These are phyloP conservation scores for Notocelia uddmanniana DNA, from an alignment of 2,888 invertebrate genomes.

Conservation along the genomic window DNA sequence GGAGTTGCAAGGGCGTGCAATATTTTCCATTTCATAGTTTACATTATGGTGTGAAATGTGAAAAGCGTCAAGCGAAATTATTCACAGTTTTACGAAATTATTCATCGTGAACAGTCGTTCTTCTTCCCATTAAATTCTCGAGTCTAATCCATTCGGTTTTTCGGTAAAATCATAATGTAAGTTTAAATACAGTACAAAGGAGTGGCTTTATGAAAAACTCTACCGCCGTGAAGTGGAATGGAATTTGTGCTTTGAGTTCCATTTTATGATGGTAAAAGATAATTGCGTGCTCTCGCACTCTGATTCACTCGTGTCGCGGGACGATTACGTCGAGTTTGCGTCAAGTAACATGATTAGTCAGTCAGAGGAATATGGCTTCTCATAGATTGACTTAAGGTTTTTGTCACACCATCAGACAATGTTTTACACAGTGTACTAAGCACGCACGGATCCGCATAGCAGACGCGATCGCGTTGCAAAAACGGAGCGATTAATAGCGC, in stretches of 20 bases:
- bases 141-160: too few species aligned
- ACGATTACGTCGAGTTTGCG: slow-evolving; percentile 56
- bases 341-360: slow-evolving; percentile 30
- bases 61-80: background rate
- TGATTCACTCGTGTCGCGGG: slow-evolving; percentile 71
- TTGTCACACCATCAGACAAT: background rate
- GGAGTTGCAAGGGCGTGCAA: slow-evolving; percentile 2
- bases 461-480: slow-evolving; percentile 54
- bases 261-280: slow-evolving; percentile 31
- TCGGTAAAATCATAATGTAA: too few species aligned
- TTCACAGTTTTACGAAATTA: background rate
- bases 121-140: too few species aligned
- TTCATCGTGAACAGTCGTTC: background rate
- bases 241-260: slow-evolving; percentile 2
- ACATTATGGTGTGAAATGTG: background rate
- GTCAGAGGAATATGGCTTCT: slow-evolving; percentile 17
- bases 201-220: slow-evolving; percentile 2
- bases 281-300: slow-evolving; percentile 75
- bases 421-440: slow-evolving; percentile 44
- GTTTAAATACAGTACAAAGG: background rate
- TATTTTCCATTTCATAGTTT: background rate
- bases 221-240: background rate
- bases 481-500: slow-evolving; percentile 60
- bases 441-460: slow-evolving; percentile 66
- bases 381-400: background rate